phyloP scores from a whole-genome alignment of 2,797 vertebrate genomes.

The Lindbergichthys nudifrons region DNA sequence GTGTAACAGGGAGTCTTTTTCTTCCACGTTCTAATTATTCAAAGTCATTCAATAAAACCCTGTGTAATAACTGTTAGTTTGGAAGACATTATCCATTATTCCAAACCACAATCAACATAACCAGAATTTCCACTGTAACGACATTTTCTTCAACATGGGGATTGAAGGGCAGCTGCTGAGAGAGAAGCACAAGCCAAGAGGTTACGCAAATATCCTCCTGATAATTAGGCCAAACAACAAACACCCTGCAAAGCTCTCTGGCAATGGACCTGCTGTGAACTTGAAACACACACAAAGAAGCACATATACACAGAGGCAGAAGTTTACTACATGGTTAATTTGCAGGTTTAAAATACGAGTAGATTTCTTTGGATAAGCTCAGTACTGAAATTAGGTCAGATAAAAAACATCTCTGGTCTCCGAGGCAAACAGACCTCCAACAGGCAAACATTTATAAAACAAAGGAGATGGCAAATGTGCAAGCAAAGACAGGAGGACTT shows the following conservation, averaged over 20 bases:
- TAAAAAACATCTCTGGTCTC: slow-evolving; percentile 32
- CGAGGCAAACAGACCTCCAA: slow-evolving; percentile 38
- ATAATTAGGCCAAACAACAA: slow-evolving; percentile 60
- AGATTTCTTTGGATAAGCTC: slow-evolving; percentile 8
- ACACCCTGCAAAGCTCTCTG: slow-evolving; percentile 33
- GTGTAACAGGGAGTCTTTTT: background rate
- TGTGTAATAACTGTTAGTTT: background rate
- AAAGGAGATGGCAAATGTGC: slow-evolving; percentile 41
- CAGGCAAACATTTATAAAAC: slow-evolving; percentile 44
- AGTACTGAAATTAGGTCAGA: slow-evolving; percentile 41
- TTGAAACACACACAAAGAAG: slow-evolving; percentile 18
- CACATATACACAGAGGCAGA: background rate
- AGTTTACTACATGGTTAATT: background rate
- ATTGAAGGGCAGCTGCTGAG: slow-evolving; percentile 40
- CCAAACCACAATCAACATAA: slow-evolving; percentile 3
- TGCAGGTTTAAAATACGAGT: background rate
- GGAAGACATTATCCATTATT: background rate
- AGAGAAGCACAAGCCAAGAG: slow-evolving; percentile 38
- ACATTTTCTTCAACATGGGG: slow-evolving; percentile 14
- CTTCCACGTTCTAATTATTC: background rate
- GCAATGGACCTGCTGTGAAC: slow-evolving; percentile 36
- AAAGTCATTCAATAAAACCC: background rate
- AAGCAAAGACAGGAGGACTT: slow-evolving; percentile 20
- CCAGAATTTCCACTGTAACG: slow-evolving; percentile 21
- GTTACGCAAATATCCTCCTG: slow-evolving; percentile 52